A percentile compares a stretch with the other conserved stretches of the same genome.
Conservation (phyloP, 2,797 vertebrate genomes). For the Eospalax fontanierii region DNA sequence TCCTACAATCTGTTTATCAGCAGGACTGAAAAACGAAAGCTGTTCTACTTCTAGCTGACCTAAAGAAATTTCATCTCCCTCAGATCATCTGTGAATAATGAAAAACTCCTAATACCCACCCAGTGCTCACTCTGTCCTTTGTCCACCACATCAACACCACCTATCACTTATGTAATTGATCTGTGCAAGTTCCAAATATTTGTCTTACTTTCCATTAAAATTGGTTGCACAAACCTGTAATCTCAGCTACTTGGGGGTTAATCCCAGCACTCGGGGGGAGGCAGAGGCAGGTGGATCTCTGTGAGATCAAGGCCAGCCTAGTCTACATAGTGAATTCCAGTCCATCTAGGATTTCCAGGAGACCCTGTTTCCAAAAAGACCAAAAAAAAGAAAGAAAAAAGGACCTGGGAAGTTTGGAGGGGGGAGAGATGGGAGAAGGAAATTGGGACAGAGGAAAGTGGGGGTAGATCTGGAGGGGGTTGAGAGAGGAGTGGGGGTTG, state of each 20-base stretch:
- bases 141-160: neutral
- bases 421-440: too few relatives aligned
- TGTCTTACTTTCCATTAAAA: neutral
- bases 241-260: too few relatives aligned
- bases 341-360: too few relatives aligned
- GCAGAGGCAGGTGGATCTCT: too few relatives aligned
- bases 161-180: neutral
- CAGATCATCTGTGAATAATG: neutral
- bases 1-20: neutral
- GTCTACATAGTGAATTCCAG: too few relatives aligned
- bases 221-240: neutral
- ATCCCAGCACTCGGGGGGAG: too few relatives aligned
- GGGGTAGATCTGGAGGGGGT: too few relatives aligned
- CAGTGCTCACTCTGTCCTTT: neutral
- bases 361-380: neutral
- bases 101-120: neutral
- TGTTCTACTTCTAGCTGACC: conserved; percentile 17
- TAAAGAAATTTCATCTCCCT: neutral
- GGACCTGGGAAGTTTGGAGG: too few relatives aligned
- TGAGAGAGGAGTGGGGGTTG: too few relatives aligned
- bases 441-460: too few relatives aligned
- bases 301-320: too few relatives aligned
- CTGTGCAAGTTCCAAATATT: neutral
- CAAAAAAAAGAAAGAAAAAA: too few relatives aligned
- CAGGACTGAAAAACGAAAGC: conserved; percentile 39